Evolutionary conservation across 2,113 vertebrate genomes (phyloP).

Genomic region (Nothobranchius furzeri): DNA sequence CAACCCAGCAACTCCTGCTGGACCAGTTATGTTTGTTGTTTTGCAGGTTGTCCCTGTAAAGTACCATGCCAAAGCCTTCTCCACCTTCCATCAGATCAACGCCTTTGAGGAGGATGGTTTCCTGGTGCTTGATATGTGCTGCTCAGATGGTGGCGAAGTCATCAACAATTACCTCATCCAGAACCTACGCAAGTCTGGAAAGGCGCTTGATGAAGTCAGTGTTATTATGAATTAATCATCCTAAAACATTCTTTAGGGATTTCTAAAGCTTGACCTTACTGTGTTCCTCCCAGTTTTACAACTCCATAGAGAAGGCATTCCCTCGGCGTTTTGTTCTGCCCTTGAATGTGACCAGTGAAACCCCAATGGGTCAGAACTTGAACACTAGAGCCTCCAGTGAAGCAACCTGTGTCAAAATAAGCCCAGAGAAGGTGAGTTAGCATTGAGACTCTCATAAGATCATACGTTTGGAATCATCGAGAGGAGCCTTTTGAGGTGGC

Average conservation of each 20-base stretch:
- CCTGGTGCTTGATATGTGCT: slow-evolving; percentile 89
- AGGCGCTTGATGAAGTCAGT: slow-evolving; percentile 85
- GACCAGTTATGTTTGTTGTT: neutral
- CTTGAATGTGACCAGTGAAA: slow-evolving; percentile 75
- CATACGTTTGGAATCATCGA: too few relatives aligned
- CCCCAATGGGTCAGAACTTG: slow-evolving; percentile 79
- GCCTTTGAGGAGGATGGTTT: slow-evolving; percentile 89
- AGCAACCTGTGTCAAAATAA: slow-evolving; percentile 83
- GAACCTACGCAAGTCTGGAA: slow-evolving; percentile 86
- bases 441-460: too few relatives aligned
- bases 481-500: too few relatives aligned
- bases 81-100: slow-evolving; percentile 93
- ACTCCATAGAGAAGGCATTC: slow-evolving; percentile 66
- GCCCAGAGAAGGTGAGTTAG: slow-evolving; percentile 80
- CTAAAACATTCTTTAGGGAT: too few relatives aligned
- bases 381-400: slow-evolving; percentile 78
- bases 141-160: slow-evolving; percentile 81
- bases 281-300: slow-evolving; percentile 79
- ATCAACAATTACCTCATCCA: slow-evolving; percentile 83
- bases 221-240: neutral
- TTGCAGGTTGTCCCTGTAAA: slow-evolving; percentile 81
- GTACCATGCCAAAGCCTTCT: slow-evolving; percentile 82
- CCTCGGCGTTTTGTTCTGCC: slow-evolving; percentile 92
- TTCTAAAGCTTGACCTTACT: neutral
- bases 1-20: neutral